Evolutionary conservation across 2,888 invertebrate genomes (phyloP).

Genomic region (Stenodema calcarata): DNA sequence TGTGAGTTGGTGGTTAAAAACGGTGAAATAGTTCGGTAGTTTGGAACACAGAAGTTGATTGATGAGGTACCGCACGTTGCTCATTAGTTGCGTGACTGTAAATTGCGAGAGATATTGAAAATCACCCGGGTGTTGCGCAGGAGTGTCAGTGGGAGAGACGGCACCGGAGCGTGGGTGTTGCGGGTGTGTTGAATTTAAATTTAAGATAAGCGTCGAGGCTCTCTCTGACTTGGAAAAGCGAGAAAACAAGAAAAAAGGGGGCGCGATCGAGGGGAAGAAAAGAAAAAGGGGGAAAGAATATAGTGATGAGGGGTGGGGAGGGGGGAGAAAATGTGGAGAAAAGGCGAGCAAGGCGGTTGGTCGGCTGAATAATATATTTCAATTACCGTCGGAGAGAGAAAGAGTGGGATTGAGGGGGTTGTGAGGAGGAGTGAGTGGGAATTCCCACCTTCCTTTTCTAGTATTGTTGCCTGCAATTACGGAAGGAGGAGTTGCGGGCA

Average conservation of each 20-base stretch:
- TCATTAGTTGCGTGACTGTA: too few relatives aligned
- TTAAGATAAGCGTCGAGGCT: constrained; percentile 26
- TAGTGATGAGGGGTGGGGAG: neutral
- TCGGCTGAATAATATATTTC: constrained; percentile 44
- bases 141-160: neutral
- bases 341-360: constrained; percentile 21
- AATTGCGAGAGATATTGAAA: too few relatives aligned
- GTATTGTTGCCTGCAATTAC: constrained; percentile 44
- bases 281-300: neutral
- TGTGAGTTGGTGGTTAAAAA: too few relatives aligned
- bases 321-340: constrained; percentile 16
- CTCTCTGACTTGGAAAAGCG: neutral
- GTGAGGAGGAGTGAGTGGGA: too few relatives aligned
- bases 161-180: neutral
- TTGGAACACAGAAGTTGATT: too few relatives aligned
- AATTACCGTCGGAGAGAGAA: constrained; percentile 21
- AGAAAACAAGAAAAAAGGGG: constrained; percentile 14
- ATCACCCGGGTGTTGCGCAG: neutral
- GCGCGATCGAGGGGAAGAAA: neutral
- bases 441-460: constrained; percentile 33
- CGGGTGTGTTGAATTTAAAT: constrained; percentile 26
- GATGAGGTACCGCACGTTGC: too few relatives aligned
- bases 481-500: neutral
- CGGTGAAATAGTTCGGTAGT: too few relatives aligned
- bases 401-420: neutral